phyloP scores from a whole-genome alignment of 1,140 invertebrate genomes.

The Antheraea mylitta region DNA sequence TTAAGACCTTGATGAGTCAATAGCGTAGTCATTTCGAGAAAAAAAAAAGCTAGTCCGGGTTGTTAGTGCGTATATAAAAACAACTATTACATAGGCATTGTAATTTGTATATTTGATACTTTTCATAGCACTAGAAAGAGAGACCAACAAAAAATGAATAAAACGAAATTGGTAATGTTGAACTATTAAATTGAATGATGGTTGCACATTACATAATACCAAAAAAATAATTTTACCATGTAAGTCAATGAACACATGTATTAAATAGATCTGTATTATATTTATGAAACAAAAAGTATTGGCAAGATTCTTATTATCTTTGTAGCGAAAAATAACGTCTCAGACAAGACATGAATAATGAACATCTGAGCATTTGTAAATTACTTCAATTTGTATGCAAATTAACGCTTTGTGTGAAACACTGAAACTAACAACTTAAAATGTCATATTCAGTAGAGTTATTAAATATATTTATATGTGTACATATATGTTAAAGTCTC shows the following conservation, averaged over 20 bases:
- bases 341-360: slow-evolving; percentile 16
- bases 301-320: background rate
- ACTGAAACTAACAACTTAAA: slow-evolving; percentile 12
- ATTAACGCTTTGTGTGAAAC: slow-evolving; percentile 18
- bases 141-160: background rate
- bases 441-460: background rate
- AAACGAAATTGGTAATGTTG: too few relatives aligned
- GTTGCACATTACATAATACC: background rate
- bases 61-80: too few relatives aligned
- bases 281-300: slow-evolving; percentile 3
- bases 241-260: background rate
- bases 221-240: background rate
- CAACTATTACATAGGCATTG: too few relatives aligned
- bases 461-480: too few relatives aligned
- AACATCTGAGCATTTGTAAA: slow-evolving; percentile 25
- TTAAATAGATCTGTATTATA: background rate
- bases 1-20: too few relatives aligned
- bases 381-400: slow-evolving; percentile 30
- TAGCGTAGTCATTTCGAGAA: too few relatives aligned
- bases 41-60: too few relatives aligned
- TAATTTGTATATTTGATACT: too few relatives aligned
- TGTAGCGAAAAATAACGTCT: slow-evolving; percentile 6
- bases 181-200: background rate
- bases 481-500: too few relatives aligned
- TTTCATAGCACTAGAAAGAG: background rate